A percentile compares a stretch with the other conserved stretches of the same genome.
phyloP scores from a whole-genome alignment of 1,140 invertebrate species.

The Pseudomyrmex flavicornis region DNA sequence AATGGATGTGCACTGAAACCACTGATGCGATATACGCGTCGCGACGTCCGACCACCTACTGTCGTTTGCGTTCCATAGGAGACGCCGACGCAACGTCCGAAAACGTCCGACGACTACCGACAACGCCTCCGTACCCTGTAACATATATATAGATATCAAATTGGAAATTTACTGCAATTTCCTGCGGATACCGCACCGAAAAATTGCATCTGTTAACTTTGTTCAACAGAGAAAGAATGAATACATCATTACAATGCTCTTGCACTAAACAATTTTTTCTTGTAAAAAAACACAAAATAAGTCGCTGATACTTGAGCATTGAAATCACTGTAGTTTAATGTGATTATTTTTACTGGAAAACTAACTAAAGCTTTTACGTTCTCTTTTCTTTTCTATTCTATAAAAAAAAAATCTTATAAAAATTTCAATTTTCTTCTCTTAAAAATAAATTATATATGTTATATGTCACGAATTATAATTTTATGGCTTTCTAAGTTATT shows the following conservation, averaged over 20 bases:
- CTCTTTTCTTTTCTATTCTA: too few relatives aligned
- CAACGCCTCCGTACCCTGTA: slow-evolving; percentile 23
- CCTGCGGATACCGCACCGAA: not conserved
- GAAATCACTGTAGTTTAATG: too few relatives aligned
- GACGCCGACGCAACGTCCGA: slow-evolving; percentile 68
- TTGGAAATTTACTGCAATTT: slow-evolving; percentile 28
- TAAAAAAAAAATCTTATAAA: too few relatives aligned
- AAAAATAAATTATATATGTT: not conserved
- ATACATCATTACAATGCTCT: not conserved
- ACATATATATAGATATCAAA: not conserved
- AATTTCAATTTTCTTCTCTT: too few relatives aligned
- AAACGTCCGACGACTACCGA: slow-evolving; percentile 68
- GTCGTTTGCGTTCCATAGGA: slow-evolving; percentile 61
- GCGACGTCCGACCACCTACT: slow-evolving; percentile 76
- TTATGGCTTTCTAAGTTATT: not conserved
- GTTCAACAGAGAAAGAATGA: not conserved
- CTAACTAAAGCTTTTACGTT: too few relatives aligned
- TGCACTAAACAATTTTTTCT: too few relatives aligned
- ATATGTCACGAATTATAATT: not conserved
- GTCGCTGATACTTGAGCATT: too few relatives aligned
- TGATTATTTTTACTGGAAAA: too few relatives aligned
- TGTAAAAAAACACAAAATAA: too few relatives aligned
- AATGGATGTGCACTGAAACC: not conserved
- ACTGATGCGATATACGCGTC: slow-evolving; percentile 64
- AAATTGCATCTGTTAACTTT: not conserved